A percentile compares a stretch with the other conserved stretches of the same genome.
Conservation (phyloP, 2,113 vertebrate species). For the Octodon degus region DNA sequence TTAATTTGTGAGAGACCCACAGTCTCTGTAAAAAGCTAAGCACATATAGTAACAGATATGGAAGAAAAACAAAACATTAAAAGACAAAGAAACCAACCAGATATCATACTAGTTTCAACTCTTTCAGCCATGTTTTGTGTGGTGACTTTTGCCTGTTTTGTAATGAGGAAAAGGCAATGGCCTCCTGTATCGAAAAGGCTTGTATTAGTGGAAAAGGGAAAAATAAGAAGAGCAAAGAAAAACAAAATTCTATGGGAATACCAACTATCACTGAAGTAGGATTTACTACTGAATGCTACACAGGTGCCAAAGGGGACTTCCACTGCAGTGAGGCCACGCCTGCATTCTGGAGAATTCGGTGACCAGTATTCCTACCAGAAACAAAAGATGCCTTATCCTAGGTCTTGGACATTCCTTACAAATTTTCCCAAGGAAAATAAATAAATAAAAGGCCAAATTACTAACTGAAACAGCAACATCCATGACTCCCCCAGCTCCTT, state of each 20-base stretch:
- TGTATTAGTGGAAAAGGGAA: neutral
- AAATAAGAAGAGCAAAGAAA: neutral
- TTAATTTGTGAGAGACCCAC: neutral
- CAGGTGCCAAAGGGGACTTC: neutral
- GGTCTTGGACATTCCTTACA: neutral
- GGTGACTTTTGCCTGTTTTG: neutral
- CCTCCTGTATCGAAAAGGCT: neutral
- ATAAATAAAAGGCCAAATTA: neutral
- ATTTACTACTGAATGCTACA: neutral
- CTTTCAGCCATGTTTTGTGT: neutral
- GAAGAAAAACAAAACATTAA: neutral
- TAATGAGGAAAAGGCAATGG: neutral
- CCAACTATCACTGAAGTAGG: neutral
- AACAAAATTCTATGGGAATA: neutral
- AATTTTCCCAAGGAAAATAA: conserved; percentile 14
- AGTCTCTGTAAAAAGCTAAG: neutral
- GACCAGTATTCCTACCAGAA: neutral
- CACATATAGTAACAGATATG: neutral
- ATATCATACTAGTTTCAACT: neutral
- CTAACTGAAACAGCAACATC: conserved; percentile 14
- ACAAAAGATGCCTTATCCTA: neutral
- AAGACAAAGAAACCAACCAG: neutral
- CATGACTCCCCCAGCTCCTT: neutral
- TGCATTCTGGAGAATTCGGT: conserved; percentile 42
- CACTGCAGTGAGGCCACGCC: neutral